Evolutionary conservation across 2,888 invertebrate genomes (phyloP).

Genomic region (Tyria jacobaeae): DNA sequence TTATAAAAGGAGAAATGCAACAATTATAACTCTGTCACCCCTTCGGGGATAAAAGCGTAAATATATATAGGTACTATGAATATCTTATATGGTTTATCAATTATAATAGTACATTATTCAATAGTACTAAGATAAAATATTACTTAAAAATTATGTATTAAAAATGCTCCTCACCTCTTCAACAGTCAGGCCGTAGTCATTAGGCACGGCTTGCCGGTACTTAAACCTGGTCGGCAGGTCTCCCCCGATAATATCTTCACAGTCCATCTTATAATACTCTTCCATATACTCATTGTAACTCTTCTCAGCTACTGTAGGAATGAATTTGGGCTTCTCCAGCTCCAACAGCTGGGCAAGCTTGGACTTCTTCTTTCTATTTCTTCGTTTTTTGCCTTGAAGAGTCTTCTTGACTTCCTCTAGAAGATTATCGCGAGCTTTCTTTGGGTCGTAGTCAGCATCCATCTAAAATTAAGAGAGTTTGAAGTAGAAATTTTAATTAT

Average conservation of each 20-base stretch:
- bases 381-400: conserved; percentile 84
- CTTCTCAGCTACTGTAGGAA: conserved; percentile 89
- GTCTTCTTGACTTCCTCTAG: conserved; percentile 85
- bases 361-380: conserved; percentile 89
- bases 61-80: too few species aligned
- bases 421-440: conserved; percentile 77
- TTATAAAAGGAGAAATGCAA: too few species aligned
- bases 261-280: conserved; percentile 97
- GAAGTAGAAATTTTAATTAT: background rate
- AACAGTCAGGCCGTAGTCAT: conserved; percentile 95
- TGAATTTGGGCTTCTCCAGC: conserved; percentile 93
- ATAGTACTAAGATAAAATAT: too few species aligned
- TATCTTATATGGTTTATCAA: too few species aligned
- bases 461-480: conserved; percentile 88
- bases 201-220: conserved; percentile 95
- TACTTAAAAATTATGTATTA: too few species aligned
- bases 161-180: conserved; percentile 90
- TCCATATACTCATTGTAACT: conserved; percentile 96
- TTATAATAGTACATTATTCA: too few species aligned
- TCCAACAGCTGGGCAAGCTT: conserved; percentile 91
- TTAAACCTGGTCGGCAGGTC: conserved; percentile 97
- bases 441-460: conserved; percentile 95
- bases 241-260: conserved; percentile 97
- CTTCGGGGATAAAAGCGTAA: too few species aligned
- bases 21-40: too few species aligned